phyloP scores from a whole-genome alignment of 2,113 vertebrate genomes.

The Paradoxurus hermaphroditus region DNA sequence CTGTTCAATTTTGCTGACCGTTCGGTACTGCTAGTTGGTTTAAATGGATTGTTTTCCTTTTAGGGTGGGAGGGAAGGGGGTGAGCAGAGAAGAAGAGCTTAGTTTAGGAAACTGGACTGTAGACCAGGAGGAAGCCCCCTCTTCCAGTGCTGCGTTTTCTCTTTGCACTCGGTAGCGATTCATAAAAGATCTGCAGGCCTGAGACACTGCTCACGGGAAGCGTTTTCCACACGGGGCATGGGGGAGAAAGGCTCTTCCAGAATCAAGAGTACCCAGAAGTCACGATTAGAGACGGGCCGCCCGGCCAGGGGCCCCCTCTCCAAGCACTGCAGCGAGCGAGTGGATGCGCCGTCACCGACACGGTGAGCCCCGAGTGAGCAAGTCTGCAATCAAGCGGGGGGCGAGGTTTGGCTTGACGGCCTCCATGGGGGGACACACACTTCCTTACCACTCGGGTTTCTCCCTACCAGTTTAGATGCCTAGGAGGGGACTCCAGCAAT shows the following conservation, averaged over 20 bases:
- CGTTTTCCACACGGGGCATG: neutral
- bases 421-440: neutral
- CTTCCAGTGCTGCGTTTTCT: neutral
- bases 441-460: neutral
- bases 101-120: neutral
- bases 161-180: neutral
- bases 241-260: neutral
- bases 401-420: neutral
- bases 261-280: neutral
- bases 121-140: neutral
- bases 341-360: fast-evolving
- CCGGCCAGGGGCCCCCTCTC: fast-evolving
- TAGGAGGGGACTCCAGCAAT: neutral
- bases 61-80: fast-evolving
- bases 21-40: neutral
- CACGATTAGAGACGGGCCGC: neutral
- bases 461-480: neutral
- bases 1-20: fast-evolving
- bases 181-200: neutral
- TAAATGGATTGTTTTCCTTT: neutral
- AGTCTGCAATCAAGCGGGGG: too few species aligned
- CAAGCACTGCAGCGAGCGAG: neutral
- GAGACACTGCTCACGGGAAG: neutral
- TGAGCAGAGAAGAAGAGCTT: neutral
- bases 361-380: too few species aligned